Conservation (phyloP, 2,113 vertebrate species). For the Toxotes jaculatrix region DNA sequence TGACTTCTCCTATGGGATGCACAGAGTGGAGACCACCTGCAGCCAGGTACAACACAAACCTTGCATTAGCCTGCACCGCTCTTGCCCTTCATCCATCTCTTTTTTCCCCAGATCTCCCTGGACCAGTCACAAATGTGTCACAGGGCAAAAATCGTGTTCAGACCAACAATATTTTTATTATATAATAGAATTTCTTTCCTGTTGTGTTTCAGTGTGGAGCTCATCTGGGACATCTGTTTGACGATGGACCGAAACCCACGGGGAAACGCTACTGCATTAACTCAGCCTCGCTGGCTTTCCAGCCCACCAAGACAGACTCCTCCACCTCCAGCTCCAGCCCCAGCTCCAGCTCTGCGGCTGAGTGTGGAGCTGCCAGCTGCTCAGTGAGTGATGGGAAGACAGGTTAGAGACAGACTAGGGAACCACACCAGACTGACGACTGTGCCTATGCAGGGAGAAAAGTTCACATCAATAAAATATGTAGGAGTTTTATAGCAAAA, state of each 20-base stretch:
- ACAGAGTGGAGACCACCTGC: constrained; percentile 94
- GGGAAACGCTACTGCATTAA: constrained; percentile 98
- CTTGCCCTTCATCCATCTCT: too few species aligned
- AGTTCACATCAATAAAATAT: neutral
- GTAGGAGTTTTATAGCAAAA: neutral
- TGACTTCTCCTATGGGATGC: constrained; percentile 95
- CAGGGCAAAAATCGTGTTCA: too few species aligned
- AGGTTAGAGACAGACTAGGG: constrained; percentile 34
- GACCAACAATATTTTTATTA: too few species aligned
- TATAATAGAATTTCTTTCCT: neutral
- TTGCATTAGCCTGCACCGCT: too few species aligned
- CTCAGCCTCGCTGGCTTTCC: constrained; percentile 90
- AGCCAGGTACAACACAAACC: constrained; percentile 86
- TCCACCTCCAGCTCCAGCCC: constrained; percentile 18
- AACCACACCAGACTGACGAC: neutral
- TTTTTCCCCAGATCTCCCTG: too few species aligned
- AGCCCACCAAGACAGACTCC: constrained; percentile 28
- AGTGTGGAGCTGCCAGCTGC: neutral
- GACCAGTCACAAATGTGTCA: too few species aligned
- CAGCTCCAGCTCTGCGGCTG: neutral
- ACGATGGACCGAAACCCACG: constrained; percentile 94
- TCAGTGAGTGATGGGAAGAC: constrained; percentile 39
- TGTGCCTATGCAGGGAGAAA: neutral
- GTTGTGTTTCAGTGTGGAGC: constrained; percentile 91
- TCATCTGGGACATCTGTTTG: constrained; percentile 97